Conservation (phyloP, 2,888 invertebrate genomes). For the Griposia aprilina region DNA sequence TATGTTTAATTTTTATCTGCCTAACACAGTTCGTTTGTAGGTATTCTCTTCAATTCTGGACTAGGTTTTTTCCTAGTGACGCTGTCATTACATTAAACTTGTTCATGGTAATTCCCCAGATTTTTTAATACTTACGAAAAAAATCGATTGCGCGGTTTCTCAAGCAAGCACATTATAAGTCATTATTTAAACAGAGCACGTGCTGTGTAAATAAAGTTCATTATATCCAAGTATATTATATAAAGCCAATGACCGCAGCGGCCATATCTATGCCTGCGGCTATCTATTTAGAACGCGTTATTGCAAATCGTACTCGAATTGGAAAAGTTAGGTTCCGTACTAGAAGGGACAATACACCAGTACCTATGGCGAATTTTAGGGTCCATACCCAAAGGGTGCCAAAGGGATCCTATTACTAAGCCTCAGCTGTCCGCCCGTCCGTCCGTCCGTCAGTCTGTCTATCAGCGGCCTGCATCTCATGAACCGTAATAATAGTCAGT, state of each 20-base stretch:
- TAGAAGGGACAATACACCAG: neutral
- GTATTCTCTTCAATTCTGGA: neutral
- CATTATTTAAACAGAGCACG: conserved; percentile 23
- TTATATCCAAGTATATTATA: conserved; percentile 11
- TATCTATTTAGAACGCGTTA: conserved; percentile 18
- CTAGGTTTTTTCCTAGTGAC: neutral
- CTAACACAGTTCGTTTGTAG: neutral
- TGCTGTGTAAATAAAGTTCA: conserved; percentile 11
- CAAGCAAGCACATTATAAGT: neutral
- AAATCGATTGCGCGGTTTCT: conserved; percentile 18
- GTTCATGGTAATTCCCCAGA: neutral
- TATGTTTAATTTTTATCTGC: neutral
- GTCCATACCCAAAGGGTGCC: too few relatives aligned
- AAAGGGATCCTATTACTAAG: too few relatives aligned
- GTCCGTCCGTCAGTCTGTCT: too few relatives aligned
- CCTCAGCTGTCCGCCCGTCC: too few relatives aligned
- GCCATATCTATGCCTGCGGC: conserved; percentile 5
- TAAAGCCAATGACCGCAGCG: conserved; percentile 54
- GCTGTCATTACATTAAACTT: neutral
- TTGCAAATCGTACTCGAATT: conserved; percentile 12
- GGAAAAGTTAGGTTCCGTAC: conserved; percentile 49
- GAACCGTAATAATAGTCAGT: too few relatives aligned
- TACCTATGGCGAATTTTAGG: too few relatives aligned
- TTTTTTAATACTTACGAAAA: neutral
- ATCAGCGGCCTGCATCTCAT: too few relatives aligned